These are phyloP conservation scores for Pseudeuparius sepicola DNA, from an alignment of 2,888 invertebrate species.

Conservation along the genomic window DNA sequence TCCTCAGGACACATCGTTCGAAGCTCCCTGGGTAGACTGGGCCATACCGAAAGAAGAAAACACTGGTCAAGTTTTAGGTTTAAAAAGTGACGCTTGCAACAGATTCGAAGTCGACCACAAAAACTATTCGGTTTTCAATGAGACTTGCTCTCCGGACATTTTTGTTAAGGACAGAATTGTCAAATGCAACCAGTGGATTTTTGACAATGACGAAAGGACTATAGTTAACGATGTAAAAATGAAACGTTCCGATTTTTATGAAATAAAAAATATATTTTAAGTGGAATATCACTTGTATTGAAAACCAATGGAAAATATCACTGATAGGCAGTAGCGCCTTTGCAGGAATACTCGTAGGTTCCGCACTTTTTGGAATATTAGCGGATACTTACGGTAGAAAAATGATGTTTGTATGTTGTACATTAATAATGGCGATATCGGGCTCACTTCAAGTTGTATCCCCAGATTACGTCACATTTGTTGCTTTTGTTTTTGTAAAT, in stretches of 20 bases:
- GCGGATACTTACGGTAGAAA: conserved; percentile 54
- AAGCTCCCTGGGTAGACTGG: conserved; percentile 40
- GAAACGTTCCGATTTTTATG: too few species aligned
- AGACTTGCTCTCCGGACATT: conserved; percentile 33
- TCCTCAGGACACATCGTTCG: conserved; percentile 31
- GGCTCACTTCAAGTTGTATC: conserved; percentile 47
- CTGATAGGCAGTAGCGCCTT: conserved; percentile 53
- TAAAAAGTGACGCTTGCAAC: conserved; percentile 33
- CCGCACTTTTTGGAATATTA: conserved; percentile 47
- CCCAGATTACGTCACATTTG: conserved; percentile 44
- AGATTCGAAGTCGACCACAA: conserved; percentile 29
- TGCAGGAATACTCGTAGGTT: conserved; percentile 51
- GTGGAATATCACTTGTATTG: conserved; percentile 50
- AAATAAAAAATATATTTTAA: too few species aligned
- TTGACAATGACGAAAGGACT: conserved; percentile 41
- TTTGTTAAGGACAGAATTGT: conserved; percentile 35
- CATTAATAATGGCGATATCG: conserved; percentile 46
- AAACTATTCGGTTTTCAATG: conserved; percentile 21
- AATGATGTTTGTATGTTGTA: conserved; percentile 46
- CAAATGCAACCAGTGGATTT: conserved; percentile 46
- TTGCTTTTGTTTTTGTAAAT: conserved; percentile 45
- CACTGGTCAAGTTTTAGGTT: conserved; percentile 26
- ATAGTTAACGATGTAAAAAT: conserved; percentile 50
- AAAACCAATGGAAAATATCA: conserved; percentile 51
- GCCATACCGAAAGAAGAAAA: conserved; percentile 39